phyloP scores from a whole-genome alignment of 2,113 vertebrate genomes.

The Aegithalos caudatus region DNA sequence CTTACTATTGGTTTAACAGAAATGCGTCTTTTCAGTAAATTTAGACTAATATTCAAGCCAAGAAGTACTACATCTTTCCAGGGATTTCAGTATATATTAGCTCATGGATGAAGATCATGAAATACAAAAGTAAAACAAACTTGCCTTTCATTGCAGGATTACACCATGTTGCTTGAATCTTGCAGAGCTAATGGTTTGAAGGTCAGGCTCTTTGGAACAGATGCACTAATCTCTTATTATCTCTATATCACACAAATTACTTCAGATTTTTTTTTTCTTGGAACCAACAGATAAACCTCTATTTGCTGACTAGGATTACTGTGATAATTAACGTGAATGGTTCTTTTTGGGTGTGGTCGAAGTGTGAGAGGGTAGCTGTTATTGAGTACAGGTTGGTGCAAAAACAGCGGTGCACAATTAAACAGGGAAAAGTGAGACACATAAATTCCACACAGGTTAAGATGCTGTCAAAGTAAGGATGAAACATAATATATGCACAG shows the following conservation, averaged over 20 bases:
- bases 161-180: background rate
- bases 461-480: background rate
- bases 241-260: constrained; percentile 28
- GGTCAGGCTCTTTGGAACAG: constrained; percentile 39
- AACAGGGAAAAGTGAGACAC: background rate
- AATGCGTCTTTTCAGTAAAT: background rate
- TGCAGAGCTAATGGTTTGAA: constrained; percentile 38
- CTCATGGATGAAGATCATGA: background rate
- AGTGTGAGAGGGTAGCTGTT: background rate
- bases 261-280: constrained; percentile 35
- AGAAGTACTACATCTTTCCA: background rate
- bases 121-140: constrained; percentile 34
- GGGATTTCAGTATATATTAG: background rate
- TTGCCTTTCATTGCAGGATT: constrained; percentile 45
- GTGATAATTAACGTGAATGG: constrained; percentile 39
- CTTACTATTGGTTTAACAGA: background rate
- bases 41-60: background rate
- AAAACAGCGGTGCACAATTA: background rate
- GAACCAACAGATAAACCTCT: background rate
- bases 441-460: background rate
- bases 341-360: background rate
- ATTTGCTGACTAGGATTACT: constrained; percentile 34
- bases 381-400: background rate
- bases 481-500: background rate
- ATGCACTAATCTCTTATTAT: constrained; percentile 57